Evolutionary conservation across 2,113 vertebrate genomes (phyloP).

Genomic region (Todiramphus saurophagus): DNA sequence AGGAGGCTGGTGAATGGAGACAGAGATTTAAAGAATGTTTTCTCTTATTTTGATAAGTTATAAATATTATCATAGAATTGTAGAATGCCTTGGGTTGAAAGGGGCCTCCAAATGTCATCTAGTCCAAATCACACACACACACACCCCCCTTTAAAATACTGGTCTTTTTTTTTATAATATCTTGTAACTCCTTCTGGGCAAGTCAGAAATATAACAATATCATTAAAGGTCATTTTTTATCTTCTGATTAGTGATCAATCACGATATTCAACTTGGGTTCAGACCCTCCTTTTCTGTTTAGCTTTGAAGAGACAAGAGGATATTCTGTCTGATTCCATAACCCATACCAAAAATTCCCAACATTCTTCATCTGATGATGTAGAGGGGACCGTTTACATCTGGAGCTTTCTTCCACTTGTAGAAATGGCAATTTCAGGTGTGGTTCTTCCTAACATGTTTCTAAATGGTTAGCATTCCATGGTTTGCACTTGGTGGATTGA

Average conservation of each 20-base stretch:
- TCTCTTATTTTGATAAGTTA: neutral
- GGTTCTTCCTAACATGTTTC: neutral
- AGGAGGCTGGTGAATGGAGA: neutral
- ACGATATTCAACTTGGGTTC: neutral
- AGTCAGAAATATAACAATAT: neutral
- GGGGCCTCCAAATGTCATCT: no score
- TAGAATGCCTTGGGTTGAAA: no score
- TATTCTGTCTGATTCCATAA: neutral
- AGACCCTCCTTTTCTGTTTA: neutral
- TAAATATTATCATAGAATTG: neutral
- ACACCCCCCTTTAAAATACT: neutral
- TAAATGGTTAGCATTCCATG: neutral
- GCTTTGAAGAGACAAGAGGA: neutral
- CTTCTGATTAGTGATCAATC: neutral
- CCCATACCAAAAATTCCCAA: neutral
- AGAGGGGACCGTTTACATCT: neutral
- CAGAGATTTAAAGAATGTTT: neutral
- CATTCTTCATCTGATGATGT: neutral
- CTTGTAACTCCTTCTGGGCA: neutral
- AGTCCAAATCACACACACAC: no score
- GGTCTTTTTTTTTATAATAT: neutral
- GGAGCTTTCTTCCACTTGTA: neutral
- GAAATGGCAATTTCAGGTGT: neutral
- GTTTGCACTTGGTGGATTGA: neutral
- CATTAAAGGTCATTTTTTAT: neutral